A percentile compares a stretch with the other conserved stretches of the same genome.
Evolutionary conservation across 2,113 vertebrate species (phyloP).

Genomic region (Ursus arctos): DNA sequence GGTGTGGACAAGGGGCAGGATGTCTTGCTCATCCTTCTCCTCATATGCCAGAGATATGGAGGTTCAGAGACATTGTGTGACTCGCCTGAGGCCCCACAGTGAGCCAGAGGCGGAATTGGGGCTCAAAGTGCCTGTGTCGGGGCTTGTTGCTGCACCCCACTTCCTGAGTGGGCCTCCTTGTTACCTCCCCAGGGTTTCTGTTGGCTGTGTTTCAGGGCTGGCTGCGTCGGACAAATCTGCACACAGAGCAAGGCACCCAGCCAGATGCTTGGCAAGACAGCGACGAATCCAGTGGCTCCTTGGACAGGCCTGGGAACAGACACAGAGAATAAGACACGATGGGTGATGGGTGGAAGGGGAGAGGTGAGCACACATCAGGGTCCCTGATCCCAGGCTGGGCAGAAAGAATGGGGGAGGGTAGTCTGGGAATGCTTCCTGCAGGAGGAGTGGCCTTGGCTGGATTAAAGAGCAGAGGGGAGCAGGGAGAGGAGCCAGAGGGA

Average conservation of each 20-base stretch:
- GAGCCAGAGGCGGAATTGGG: background rate
- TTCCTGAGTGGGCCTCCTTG: background rate
- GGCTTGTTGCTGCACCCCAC: background rate
- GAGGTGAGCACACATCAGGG: background rate
- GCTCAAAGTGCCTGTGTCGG: background rate
- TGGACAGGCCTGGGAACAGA: background rate
- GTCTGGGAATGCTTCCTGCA: background rate
- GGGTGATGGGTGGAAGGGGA: background rate
- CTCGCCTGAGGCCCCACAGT: background rate
- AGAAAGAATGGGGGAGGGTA: too few relatives aligned
- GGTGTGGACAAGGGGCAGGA: background rate
- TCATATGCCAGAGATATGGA: background rate
- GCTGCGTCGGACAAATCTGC: accelerated
- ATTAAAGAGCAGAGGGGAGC: background rate
- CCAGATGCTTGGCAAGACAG: background rate
- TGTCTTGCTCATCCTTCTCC: background rate
- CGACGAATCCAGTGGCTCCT: background rate
- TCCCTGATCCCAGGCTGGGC: background rate
- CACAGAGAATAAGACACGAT: background rate
- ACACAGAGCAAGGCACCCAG: accelerated
- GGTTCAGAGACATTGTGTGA: background rate
- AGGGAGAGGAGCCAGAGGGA: background rate
- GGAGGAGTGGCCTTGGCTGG: background rate
- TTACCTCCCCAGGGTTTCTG: background rate
- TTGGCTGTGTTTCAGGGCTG: background rate